Conservation (phyloP, 2,113 vertebrate genomes). For the Pelusios castaneus region DNA sequence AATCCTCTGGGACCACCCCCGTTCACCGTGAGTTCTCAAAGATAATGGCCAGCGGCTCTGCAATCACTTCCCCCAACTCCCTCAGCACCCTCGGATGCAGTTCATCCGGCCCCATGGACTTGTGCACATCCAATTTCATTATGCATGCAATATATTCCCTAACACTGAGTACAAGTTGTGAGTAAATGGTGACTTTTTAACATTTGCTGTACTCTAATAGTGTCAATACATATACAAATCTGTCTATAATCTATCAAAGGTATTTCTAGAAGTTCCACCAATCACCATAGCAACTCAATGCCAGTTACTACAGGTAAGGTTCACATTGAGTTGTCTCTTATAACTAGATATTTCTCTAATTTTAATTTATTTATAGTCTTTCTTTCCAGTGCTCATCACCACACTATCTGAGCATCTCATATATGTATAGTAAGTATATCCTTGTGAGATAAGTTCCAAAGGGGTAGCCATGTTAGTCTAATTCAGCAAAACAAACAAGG, state of each 20-base stretch:
- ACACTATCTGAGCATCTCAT: not conserved
- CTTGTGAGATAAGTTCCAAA: not conserved
- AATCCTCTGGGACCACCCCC: too few species aligned
- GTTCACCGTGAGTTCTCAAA: too few species aligned
- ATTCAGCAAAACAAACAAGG: too few species aligned
- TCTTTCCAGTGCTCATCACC: not conserved
- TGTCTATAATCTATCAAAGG: slow-evolving; percentile 29
- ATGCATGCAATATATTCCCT: rapidly evolving
- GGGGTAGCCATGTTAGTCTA: too few species aligned
- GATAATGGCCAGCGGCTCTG: too few species aligned
- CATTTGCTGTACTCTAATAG: not conserved
- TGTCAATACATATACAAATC: not conserved
- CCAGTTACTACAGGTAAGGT: slow-evolving; percentile 61
- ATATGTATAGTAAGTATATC: not conserved
- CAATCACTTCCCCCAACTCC: too few species aligned
- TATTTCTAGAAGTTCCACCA: slow-evolving; percentile 31
- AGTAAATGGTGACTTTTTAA: not conserved
- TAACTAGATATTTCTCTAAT: slow-evolving; percentile 46
- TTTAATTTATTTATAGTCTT: slow-evolving; percentile 54
- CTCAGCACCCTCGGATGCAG: too few species aligned
- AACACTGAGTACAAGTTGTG: rapidly evolving
- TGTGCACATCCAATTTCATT: too few species aligned
- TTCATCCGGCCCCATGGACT: too few species aligned
- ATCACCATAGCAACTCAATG: slow-evolving; percentile 58
- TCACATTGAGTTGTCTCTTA: slow-evolving; percentile 47